These are phyloP conservation scores for Omphaloscelis lunosa DNA, from an alignment of 2,888 invertebrate species.

Conservation along the genomic window DNA sequence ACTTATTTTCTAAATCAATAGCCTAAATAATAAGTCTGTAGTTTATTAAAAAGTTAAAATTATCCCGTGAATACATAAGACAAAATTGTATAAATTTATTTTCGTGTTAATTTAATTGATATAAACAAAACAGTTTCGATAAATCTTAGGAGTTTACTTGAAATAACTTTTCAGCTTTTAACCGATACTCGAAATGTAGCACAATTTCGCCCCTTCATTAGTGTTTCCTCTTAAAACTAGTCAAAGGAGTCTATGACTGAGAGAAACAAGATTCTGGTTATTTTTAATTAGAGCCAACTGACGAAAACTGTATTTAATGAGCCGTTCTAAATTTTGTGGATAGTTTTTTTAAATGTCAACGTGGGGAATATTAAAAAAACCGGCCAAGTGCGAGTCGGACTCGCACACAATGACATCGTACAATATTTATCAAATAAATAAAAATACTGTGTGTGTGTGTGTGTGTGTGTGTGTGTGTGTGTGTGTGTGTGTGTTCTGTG, in stretches of 20 bases:
- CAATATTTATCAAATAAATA: too few species aligned
- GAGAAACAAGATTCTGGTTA: constrained; percentile 41
- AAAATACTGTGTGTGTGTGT: too few species aligned
- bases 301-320: constrained; percentile 26
- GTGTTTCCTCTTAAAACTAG: constrained; percentile 45
- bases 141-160: constrained; percentile 17
- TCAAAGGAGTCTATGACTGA: constrained; percentile 42
- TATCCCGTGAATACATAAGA: not conserved
- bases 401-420: too few species aligned
- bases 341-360: constrained; percentile 13
- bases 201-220: constrained; percentile 56
- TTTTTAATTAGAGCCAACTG: constrained; percentile 56
- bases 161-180: constrained; percentile 35
- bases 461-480: too few species aligned
- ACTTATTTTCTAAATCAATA: not conserved
- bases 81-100: not conserved
- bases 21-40: not conserved
- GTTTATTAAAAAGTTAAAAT: not conserved
- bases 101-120: constrained; percentile 7
- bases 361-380: constrained; percentile 3
- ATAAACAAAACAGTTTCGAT: constrained; percentile 9
- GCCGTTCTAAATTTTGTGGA: constrained; percentile 22
- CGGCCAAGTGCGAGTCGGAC: too few species aligned
- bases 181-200: constrained; percentile 38
- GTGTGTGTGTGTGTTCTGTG: too few species aligned